These are phyloP conservation scores for Hypotaenidia philippensis DNA, from an alignment of 2,797 vertebrate species.

Conservation along the genomic window DNA sequence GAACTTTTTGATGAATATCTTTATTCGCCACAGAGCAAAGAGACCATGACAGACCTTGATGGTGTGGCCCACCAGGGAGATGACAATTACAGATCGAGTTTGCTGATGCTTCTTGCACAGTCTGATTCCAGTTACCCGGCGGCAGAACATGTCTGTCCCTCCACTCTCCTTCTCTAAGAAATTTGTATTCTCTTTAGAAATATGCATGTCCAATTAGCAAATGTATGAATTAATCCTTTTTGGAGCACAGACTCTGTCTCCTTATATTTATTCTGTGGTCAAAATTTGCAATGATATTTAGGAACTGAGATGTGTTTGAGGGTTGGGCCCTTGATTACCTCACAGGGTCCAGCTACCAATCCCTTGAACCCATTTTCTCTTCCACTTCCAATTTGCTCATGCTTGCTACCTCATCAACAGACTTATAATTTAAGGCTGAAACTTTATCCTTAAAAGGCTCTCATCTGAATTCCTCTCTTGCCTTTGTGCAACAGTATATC, in stretches of 20 bases:
- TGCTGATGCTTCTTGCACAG: neutral
- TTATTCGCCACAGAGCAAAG: neutral
- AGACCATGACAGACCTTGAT: conserved; percentile 25
- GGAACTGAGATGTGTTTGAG: neutral
- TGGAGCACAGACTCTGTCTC: neutral
- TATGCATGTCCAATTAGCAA: neutral
- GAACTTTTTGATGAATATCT: conserved; percentile 59
- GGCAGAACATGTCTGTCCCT: neutral
- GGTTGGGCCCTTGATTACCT: neutral
- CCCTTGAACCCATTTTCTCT: neutral
- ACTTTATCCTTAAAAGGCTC: neutral
- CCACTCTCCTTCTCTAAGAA: neutral
- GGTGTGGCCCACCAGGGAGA: neutral
- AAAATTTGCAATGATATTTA: neutral
- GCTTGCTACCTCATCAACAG: neutral
- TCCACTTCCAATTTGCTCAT: neutral
- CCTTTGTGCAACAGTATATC: neutral
- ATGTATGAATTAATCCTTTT: neutral
- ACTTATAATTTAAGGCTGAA: neutral
- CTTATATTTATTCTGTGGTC: neutral
- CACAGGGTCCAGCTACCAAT: accelerated
- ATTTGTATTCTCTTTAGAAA: neutral
- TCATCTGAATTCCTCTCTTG: neutral
- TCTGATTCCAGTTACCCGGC: neutral
- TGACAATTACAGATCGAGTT: conserved; percentile 25